These are phyloP conservation scores for Trichechus manatus DNA, from an alignment of 2,113 vertebrate species.

Conservation along the genomic window DNA sequence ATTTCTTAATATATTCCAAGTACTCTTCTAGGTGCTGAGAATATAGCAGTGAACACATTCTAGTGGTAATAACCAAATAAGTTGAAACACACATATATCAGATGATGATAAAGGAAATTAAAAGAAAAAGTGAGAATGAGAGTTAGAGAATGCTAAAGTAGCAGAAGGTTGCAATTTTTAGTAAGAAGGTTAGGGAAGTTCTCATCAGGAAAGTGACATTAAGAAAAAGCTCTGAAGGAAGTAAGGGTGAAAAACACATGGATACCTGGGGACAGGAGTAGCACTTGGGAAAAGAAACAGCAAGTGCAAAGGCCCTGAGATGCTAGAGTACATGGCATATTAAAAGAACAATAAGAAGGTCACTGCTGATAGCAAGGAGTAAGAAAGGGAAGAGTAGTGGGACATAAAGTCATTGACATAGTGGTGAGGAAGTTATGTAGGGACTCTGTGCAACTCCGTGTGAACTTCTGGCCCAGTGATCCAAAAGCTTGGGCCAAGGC, in stretches of 20 bases:
- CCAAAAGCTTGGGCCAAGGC: no score
- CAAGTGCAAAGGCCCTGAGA: no score
- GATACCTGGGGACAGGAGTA: background rate
- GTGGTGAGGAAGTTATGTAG: fast-evolving
- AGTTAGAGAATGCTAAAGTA: background rate
- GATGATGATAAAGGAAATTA: background rate
- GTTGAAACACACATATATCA: background rate
- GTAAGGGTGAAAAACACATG: background rate
- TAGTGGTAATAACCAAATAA: background rate
- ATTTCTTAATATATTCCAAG: background rate
- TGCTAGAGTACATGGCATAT: no score
- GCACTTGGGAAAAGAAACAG: background rate
- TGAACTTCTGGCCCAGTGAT: no score
- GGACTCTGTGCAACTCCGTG: fast-evolving
- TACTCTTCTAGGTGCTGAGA: background rate
- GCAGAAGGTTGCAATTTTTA: background rate
- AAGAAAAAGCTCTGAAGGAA: background rate
- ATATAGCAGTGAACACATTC: background rate
- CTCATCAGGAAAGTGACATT: background rate
- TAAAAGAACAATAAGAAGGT: background rate
- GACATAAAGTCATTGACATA: fast-evolving
- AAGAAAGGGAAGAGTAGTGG: background rate
- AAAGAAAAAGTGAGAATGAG: background rate
- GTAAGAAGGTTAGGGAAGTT: background rate
- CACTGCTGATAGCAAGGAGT: background rate